A percentile compares a stretch with the other conserved stretches of the same genome.
These are phyloP conservation scores for Pilophorus perplexus DNA, from an alignment of 2,888 invertebrate species.

Conservation along the genomic window DNA sequence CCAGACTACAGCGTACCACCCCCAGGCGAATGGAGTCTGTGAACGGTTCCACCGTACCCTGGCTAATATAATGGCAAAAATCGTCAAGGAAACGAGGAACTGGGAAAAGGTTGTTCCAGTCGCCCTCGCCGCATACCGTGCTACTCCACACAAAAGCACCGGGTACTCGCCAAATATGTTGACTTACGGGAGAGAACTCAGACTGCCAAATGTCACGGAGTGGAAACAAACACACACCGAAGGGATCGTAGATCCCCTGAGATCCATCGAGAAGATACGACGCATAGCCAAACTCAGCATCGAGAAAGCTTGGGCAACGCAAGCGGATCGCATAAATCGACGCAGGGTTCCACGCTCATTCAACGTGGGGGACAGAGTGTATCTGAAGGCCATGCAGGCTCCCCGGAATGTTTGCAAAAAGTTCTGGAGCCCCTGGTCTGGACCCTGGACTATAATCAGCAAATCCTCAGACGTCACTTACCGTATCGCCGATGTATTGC, in stretches of 20 bases:
- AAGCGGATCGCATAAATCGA: not conserved
- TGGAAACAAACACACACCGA: no score
- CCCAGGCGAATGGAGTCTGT: slow-evolving; percentile 3
- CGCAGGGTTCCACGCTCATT: not conserved
- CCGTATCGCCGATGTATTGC: not conserved
- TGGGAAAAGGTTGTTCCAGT: slow-evolving; percentile 9
- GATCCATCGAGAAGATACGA: not conserved
- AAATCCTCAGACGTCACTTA: not conserved
- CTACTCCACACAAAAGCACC: not conserved
- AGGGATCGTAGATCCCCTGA: not conserved
- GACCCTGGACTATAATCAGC: not conserved
- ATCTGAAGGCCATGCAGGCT: not conserved
- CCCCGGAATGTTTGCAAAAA: not conserved
- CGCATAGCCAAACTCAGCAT: not conserved
- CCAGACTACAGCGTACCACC: slow-evolving; percentile 5
- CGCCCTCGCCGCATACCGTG: slow-evolving; percentile 7
- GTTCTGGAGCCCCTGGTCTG: slow-evolving; percentile 7
- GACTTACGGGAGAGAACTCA: slow-evolving; percentile 14
- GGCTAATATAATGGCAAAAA: not conserved
- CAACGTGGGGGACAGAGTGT: not conserved
- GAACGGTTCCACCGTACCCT: slow-evolving; percentile 5
- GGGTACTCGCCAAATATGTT: slow-evolving; percentile 10
- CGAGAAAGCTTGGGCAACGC: not conserved
- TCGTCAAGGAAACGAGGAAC: not conserved
- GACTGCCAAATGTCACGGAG: not conserved